These are phyloP conservation scores for Drosophila busckii DNA, from an alignment of 1,140 invertebrate genomes.

Conservation along the genomic window DNA sequence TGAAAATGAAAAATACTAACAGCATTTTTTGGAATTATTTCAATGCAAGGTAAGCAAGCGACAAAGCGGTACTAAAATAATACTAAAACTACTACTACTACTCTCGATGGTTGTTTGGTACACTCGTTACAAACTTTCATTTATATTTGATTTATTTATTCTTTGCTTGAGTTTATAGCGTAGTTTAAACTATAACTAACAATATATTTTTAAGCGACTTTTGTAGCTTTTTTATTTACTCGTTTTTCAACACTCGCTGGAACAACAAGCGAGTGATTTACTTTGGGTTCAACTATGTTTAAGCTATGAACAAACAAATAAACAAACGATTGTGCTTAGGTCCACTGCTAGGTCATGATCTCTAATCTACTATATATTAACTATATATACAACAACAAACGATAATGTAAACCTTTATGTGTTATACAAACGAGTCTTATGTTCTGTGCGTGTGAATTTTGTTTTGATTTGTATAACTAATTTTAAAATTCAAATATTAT, in stretches of 20 bases:
- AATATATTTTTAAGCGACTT: constrained; percentile 28
- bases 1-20: constrained; percentile 80
- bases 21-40: constrained; percentile 99
- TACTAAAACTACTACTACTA: constrained; percentile 63
- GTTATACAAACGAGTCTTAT: constrained; percentile 71
- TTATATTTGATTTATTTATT: constrained; percentile 60
- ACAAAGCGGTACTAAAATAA: constrained; percentile 65
- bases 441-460: constrained; percentile 72
- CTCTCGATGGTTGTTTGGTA: constrained; percentile 81
- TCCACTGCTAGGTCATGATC: constrained; percentile 58
- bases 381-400: constrained; percentile 66
- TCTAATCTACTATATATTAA: constrained; percentile 36
- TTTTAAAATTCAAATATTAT: no score
- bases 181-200: constrained; percentile 47
- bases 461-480: constrained; percentile 67
- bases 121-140: constrained; percentile 58
- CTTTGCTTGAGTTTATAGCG: constrained; percentile 30
- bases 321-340: constrained; percentile 31
- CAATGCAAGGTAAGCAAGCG: constrained; percentile 94
- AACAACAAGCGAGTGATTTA: constrained; percentile 53
- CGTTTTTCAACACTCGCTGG: constrained; percentile 39
- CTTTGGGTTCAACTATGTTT: constrained; percentile 52
- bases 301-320: constrained; percentile 58
- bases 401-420: constrained; percentile 76
- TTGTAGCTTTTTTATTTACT: constrained; percentile 42